These are phyloP conservation scores for Ranitomeya imitator DNA, from an alignment of 2,113 vertebrate genomes.

Conservation along the genomic window DNA sequence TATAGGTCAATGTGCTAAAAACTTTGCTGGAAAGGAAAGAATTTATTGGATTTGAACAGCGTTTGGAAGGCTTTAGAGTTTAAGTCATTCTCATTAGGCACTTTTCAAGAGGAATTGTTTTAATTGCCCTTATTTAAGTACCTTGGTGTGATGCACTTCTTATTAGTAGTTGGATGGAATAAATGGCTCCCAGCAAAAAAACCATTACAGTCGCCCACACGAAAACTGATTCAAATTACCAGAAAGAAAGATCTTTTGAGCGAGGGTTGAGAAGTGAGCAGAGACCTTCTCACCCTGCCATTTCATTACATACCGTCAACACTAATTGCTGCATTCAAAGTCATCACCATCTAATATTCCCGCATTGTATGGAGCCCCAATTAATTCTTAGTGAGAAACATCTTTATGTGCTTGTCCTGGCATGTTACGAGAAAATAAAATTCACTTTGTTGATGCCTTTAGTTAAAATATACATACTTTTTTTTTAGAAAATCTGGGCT, in stretches of 20 bases:
- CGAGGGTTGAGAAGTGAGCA: constrained; percentile 52
- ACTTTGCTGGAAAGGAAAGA: constrained; percentile 9
- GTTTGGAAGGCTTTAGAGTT: constrained; percentile 25
- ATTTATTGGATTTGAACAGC: background rate
- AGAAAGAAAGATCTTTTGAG: constrained; percentile 55
- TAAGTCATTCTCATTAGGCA: constrained; percentile 28
- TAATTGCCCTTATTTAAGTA: constrained; percentile 56
- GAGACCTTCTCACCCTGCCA: constrained; percentile 53
- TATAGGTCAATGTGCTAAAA: constrained; percentile 9
- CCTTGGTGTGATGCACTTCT: constrained; percentile 51
- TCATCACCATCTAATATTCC: constrained; percentile 52
- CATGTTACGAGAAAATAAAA: constrained; percentile 18
- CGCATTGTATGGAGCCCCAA: constrained; percentile 43
- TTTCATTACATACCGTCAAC: constrained; percentile 54
- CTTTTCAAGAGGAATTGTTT: constrained; percentile 42
- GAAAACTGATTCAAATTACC: constrained; percentile 54
- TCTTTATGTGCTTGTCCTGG: constrained; percentile 42
- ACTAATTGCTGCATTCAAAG: constrained; percentile 56
- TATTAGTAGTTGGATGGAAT: constrained; percentile 42
- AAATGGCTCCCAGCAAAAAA: constrained; percentile 55
- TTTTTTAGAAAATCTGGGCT: background rate
- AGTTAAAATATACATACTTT: background rate
- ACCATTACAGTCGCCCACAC: constrained; percentile 52
- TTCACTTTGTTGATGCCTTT: background rate
- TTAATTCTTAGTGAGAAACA: constrained; percentile 47